Evolutionary conservation across 2,888 invertebrate genomes (phyloP).

Genomic region (Sphaerophoria rueppellii): DNA sequence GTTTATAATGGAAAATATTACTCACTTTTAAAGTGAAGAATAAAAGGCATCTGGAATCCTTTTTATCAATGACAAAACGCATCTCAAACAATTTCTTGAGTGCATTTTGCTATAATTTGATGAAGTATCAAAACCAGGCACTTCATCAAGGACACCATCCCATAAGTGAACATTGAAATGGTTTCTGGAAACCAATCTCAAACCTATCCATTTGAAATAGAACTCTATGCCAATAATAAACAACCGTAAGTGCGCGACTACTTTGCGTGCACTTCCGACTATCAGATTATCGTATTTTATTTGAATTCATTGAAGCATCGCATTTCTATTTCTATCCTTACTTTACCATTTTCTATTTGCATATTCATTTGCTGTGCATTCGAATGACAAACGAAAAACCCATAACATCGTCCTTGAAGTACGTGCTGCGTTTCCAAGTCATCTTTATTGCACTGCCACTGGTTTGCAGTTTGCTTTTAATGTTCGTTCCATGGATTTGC

Average conservation of each 20-base stretch:
- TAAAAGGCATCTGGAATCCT: too few species aligned
- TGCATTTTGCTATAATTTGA: too few species aligned
- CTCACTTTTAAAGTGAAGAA: too few species aligned
- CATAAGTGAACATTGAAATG: too few species aligned
- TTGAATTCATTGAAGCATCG: not conserved
- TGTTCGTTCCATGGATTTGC: not conserved
- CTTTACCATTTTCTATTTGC: not conserved
- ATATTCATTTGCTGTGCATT: not conserved
- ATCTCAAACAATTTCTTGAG: too few species aligned
- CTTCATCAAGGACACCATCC: too few species aligned
- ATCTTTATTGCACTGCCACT: not conserved
- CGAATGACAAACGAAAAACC: not conserved
- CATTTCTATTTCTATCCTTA: not conserved
- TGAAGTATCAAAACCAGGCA: too few species aligned
- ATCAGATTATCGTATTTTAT: not conserved
- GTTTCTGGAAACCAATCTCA: too few species aligned
- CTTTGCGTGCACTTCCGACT: not conserved
- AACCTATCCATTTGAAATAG: too few species aligned
- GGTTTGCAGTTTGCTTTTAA: not conserved
- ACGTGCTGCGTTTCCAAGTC: constrained; percentile 17
- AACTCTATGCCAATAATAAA: too few species aligned
- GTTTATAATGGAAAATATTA: too few species aligned
- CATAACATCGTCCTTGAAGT: constrained; percentile 8
- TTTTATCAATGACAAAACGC: too few species aligned
- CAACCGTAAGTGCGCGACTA: not conserved